Evolutionary conservation across 2,888 invertebrate species (phyloP), one percentile per base, ranked within the genome.

Genomic region (Leptinotarsa peninsularis): DNA sequence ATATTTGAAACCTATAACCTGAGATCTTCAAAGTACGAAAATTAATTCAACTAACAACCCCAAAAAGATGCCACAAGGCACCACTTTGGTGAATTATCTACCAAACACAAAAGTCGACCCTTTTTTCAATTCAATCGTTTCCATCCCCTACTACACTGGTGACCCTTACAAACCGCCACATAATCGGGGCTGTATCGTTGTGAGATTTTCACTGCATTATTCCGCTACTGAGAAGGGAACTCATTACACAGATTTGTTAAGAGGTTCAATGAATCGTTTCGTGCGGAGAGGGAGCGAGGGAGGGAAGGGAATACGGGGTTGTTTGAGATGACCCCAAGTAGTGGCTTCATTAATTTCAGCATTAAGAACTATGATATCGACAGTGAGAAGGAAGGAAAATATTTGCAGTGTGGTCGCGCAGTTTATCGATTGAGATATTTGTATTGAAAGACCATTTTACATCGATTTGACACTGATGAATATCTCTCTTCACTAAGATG

Each of bases 201-300:
- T 82, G 83, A 85, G 85, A 86, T 86, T 86, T 85, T 85, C 86
- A 84, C 85, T 83, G 85, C 81, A 85, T 85, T 85, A 85, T 84
- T 82, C 81, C 80, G 80, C 81, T 78, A 81, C 81, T 81, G 82
- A 82, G 81, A 75, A 77, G 78, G 77, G 78, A 79, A 79, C 80
- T 80, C 80, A 80, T 80, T 78, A 79, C 78, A 83, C 83, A 84
- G 84, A 85, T 85, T 85, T 85, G 85, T 84, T 85, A 84, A 85
- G 84, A 84, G 84, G 84, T 83, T 84, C 84, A 84, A 83, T 83
- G 83, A 82, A 82, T 83, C 83, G 79, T 74, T 76, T 74, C 72
- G 75, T 73, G 67, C 74, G 71, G 66, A 52, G 49, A 33, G 49
- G 49, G 49, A 21, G 70, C 43, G n/a, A 14, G 17, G 18, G 23